phyloP scores from a whole-genome alignment of 1,140 invertebrate species.

The Nasonia longicornis region DNA sequence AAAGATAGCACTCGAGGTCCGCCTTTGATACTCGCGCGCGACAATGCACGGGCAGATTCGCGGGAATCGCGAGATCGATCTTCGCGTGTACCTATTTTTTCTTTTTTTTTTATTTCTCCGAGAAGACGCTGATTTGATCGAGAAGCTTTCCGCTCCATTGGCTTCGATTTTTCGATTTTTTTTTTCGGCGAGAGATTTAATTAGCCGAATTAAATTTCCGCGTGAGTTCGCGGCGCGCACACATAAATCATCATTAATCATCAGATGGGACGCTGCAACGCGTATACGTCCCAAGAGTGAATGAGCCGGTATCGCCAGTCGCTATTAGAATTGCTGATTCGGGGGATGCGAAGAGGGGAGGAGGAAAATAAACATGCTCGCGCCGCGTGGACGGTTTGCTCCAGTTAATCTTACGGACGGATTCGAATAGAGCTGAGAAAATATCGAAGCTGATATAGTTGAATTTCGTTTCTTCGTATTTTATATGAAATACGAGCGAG shows the following conservation, averaged over 20 bases:
- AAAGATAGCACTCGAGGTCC: not conserved
- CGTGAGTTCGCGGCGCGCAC: not conserved
- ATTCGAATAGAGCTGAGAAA: not conserved
- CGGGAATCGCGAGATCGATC: conserved; percentile 2
- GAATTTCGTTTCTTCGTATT: not conserved
- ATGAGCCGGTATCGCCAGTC: not conserved
- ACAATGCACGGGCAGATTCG: not conserved
- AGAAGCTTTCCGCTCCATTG: not conserved
- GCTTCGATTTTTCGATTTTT: not conserved
- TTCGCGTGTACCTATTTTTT: not conserved
- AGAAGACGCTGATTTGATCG: not conserved
- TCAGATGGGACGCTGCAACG: not conserved
- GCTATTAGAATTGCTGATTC: conserved; percentile 14
- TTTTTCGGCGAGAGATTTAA: not conserved
- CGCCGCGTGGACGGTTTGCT: not conserved
- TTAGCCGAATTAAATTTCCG: not conserved
- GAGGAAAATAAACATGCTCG: not conserved
- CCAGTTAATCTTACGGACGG: not conserved
- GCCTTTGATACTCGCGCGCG: not conserved
- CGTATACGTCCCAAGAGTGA: not conserved
- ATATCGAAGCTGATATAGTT: not conserved
- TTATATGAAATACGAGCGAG: too few species aligned
- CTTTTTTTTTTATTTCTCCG: not conserved
- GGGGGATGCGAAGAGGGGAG: not conserved
- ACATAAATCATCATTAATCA: conserved; percentile 22